These are phyloP conservation scores for Bufotes viridis DNA, from an alignment of 2,797 vertebrate species.

Conservation along the genomic window DNA sequence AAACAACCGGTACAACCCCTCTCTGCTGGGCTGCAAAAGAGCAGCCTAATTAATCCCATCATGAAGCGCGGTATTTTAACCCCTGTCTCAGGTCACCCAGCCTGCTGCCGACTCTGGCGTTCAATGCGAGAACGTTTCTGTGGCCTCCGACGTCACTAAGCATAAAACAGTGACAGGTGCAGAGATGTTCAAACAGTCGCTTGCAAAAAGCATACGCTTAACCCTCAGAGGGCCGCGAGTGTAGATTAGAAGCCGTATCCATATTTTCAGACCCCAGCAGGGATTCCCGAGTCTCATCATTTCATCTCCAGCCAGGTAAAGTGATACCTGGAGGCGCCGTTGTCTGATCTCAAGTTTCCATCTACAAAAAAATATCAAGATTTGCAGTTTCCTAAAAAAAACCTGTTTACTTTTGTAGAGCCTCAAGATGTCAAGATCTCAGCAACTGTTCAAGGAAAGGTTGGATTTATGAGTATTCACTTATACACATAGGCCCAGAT, in stretches of 20 bases:
- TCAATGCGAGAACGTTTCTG: not conserved
- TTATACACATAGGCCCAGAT: not conserved
- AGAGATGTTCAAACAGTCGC: not conserved
- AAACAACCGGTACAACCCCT: constrained; percentile 61
- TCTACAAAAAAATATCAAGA: constrained; percentile 20
- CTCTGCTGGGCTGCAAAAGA: constrained; percentile 48
- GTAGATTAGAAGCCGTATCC: not conserved
- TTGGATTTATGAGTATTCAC: not conserved
- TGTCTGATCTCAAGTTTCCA: not conserved
- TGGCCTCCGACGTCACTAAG: not conserved
- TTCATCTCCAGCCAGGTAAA: constrained; percentile 13
- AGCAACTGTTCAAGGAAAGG: not conserved
- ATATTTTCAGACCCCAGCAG: not conserved
- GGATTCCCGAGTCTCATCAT: not conserved
- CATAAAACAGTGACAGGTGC: constrained; percentile 15
- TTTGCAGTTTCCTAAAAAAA: not conserved
- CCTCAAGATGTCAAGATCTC: not conserved
- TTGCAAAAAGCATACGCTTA: not conserved
- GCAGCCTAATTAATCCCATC: constrained; percentile 58
- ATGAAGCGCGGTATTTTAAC: constrained; percentile 63
- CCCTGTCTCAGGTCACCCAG: constrained; percentile 53
- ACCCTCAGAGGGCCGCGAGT: not conserved
- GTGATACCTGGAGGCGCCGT: not conserved
- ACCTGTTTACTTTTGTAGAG: not conserved
- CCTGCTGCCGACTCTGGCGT: constrained; percentile 17